Evolutionary conservation across 2,113 vertebrate species (phyloP).

Genomic region (Tenebrosternarchus preto): DNA sequence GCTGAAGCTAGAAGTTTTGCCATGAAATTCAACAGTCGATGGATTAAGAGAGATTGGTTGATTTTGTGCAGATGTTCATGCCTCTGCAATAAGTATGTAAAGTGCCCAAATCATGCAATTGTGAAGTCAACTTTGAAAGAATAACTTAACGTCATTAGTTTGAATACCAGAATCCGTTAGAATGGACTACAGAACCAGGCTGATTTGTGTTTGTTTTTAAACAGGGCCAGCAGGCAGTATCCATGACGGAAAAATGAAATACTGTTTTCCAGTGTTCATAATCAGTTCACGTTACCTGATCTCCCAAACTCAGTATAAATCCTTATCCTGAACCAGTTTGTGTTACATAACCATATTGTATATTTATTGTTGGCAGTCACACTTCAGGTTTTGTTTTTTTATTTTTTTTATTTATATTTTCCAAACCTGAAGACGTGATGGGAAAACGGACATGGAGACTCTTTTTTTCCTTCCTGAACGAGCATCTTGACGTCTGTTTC

Average conservation of each 20-base stretch:
- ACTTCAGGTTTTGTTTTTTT: not conserved
- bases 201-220: not conserved
- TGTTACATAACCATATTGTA: no score
- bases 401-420: no score
- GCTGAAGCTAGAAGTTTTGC: not conserved
- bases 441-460: not conserved
- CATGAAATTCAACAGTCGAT: not conserved
- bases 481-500: not conserved
- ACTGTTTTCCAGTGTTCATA: not conserved
- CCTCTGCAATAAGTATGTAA: not conserved
- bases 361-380: not conserved
- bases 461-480: not conserved
- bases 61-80: constrained; percentile 10
- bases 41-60: not conserved
- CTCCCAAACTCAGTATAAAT: not conserved
- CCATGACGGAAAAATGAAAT: not conserved
- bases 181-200: not conserved
- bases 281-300: not conserved
- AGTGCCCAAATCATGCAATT: not conserved
- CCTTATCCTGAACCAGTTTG: no score
- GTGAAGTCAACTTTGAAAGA: constrained; percentile 1
- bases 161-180: not conserved
- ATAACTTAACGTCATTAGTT: not conserved
- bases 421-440: not conserved
- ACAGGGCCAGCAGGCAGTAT: not conserved